phyloP scores from a whole-genome alignment of 2,113 vertebrate species.

The Hippocampus mohnikei region DNA sequence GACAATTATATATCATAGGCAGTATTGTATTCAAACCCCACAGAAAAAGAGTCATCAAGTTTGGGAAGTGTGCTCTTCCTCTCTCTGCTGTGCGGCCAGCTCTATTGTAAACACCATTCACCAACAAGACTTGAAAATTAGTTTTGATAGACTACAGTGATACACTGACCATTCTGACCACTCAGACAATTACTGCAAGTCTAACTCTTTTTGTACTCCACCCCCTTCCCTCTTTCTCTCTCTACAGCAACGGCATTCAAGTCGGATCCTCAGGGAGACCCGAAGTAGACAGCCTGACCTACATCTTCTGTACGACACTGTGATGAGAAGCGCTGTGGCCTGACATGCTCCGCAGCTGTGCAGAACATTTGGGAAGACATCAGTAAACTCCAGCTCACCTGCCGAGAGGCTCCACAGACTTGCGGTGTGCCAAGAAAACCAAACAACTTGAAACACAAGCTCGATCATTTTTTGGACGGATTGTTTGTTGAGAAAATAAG shows the following conservation, averaged over 20 bases:
- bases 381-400: conserved; percentile 38
- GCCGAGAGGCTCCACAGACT: conserved; percentile 13
- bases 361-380: conserved; percentile 34
- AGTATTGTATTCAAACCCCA: background rate
- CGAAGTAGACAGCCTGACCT: conserved; percentile 55
- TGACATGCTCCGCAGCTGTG: conserved; percentile 30
- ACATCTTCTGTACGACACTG: conserved; percentile 44
- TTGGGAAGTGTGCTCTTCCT: background rate
- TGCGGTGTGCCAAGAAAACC: conserved; percentile 16
- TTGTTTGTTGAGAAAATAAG: conserved; percentile 36
- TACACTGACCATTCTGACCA: conserved; percentile 4
- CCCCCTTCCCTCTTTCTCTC: conserved; percentile 3
- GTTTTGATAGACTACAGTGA: background rate
- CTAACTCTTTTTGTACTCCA: conserved; percentile 12
- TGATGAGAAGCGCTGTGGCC: conserved; percentile 29
- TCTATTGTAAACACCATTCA: background rate
- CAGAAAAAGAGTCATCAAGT: background rate
- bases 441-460: conserved; percentile 16
- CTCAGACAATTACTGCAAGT: conserved; percentile 15
- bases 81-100: background rate
- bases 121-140: background rate
- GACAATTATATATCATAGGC: background rate
- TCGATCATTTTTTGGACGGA: conserved; percentile 7
- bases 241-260: conserved; percentile 25
- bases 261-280: conserved; percentile 43